Base-by-base conservation (phyloP, 2,888 invertebrate genomes). In the Chrysolina americana region DNA sequence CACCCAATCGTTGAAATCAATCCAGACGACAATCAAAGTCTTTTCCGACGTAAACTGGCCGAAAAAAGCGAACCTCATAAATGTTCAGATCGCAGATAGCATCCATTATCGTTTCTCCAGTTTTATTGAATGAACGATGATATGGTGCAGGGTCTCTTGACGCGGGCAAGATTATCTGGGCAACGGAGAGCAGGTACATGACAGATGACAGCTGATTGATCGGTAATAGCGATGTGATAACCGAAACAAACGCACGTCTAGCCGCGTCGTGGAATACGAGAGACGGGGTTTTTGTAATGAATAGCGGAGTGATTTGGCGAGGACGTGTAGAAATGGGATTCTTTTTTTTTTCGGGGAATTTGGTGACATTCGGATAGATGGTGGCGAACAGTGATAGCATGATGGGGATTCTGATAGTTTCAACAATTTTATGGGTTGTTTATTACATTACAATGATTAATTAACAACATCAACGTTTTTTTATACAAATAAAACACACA, bases 131-230 rank as follows among this genome's bases (percentile, higher is more conserved):
- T 71, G 76, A 78, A 78, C 71, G 75, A 76, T 76, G 76, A 76
- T 66, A 69, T 47, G 62, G 70, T 68, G 53, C 21, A 53, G 0
- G 21, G 21, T 21, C 19, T 44, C 48, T 65, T 70, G 74, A 70
- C 74, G 44, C 23, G 71, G 65, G 56, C 41, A 64, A 73, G 73
- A 76, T 72, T 70, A 73, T 76, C 74, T 70, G 73, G 70, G 59
- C 71, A 63, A 72, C 62, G 70, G 36, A 73, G 70, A 63, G 68
- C 71, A 75, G 76, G 70, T 77, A 77, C 77, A 77, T 71, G 77
- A 77, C 77, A 71, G 77, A 76, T 74, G 78, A 78, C 78, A 76
- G 76, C 68, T 62, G 78, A 78, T 76, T 78, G 78, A 78, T 78
- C 68, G 78, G 66, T 19, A 70, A 77, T 36, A 48, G 74, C 28